Conservation (phyloP, 2,888 invertebrate species). For the Caenorhabditis sp. region DNA sequence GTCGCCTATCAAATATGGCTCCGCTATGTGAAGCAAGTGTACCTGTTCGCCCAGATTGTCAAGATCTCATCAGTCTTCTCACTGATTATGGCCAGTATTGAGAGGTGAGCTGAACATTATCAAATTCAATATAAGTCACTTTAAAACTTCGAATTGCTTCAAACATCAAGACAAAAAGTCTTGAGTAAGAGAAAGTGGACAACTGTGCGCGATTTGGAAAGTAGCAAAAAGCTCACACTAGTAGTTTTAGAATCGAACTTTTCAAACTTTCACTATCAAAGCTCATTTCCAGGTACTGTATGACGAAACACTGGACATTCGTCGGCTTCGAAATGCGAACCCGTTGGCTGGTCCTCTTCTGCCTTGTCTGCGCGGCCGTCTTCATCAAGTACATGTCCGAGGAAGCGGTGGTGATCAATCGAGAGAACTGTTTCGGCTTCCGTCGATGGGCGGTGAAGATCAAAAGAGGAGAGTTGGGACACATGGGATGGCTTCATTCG, state of each 20-base stretch:
- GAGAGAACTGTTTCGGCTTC: constrained; percentile 70
- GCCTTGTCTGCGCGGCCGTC: constrained; percentile 71
- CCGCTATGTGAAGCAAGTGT: constrained; percentile 65
- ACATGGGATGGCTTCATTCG: constrained; percentile 68
- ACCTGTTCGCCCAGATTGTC: constrained; percentile 79
- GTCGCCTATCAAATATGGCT: constrained; percentile 77
- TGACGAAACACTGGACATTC: constrained; percentile 82
- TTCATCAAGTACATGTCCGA: constrained; percentile 79
- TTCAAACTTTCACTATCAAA: no score
- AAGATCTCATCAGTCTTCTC: constrained; percentile 82
- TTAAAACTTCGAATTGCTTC: no score
- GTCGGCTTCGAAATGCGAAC: constrained; percentile 81
- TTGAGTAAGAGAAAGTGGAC: no score
- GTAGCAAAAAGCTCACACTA: no score
- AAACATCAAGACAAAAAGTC: no score
- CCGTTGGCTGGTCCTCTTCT: constrained; percentile 79
- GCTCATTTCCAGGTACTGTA: constrained; percentile 74
- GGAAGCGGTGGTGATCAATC: constrained; percentile 67
- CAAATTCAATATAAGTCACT: no score
- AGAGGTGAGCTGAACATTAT: no score
- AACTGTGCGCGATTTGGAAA: no score
- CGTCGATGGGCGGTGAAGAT: constrained; percentile 63
- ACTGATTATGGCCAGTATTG: constrained; percentile 81
- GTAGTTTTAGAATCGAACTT: no score
- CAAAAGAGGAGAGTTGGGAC: constrained; percentile 51